Base-by-base conservation (phyloP, 2,113 vertebrate species). In the Trogon surrucura region DNA sequence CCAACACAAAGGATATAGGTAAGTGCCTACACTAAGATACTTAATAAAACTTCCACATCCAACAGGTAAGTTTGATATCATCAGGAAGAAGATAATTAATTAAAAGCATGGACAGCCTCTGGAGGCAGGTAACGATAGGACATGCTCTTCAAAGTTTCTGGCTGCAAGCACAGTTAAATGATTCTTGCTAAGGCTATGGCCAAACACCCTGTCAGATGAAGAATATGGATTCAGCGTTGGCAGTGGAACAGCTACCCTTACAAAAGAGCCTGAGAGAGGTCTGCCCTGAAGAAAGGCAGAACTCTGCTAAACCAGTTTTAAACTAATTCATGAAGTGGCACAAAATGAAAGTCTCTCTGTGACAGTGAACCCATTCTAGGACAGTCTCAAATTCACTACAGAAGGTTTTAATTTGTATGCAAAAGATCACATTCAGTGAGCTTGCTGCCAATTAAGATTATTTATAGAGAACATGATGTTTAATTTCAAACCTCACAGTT, bases 401-500 rank as follows among this genome's bases (percentile, higher is more conserved):
- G 51, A 13, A 81, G 38, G 30, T 38, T 92, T 94, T 94, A 83
- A 95, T 94, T 86, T 64, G 70, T 25, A 53, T 53, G 92, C 79
- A 54, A 82, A 91, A 75, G 69, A 64, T 26, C 54, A 50, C 10
- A 1, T 81, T 79, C 69, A 29, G 4, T 16, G 61, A 91, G 38
- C 69, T 92, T 79, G 80, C 60, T 75, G 80, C 86, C 91, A 91
- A 81, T 88, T 94, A 95, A 51, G 47, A 83, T 80, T 74, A 92
- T 88, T 94, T 94, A 86, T 71, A 62, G 70, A 74, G 51, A 91
- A 88, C 69, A 61, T 5, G 32, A 83, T 65, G 53, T 71, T 90
- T 87, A 62, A 91, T 84, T 93, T 93, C 51, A 92, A 78, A 94
- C 29, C 27, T 79, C 72, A 58, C 26, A 15, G 69, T 48, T 86